phyloP scores from a whole-genome alignment of 2,797 vertebrate species.

The Simalia tracyae region DNA sequence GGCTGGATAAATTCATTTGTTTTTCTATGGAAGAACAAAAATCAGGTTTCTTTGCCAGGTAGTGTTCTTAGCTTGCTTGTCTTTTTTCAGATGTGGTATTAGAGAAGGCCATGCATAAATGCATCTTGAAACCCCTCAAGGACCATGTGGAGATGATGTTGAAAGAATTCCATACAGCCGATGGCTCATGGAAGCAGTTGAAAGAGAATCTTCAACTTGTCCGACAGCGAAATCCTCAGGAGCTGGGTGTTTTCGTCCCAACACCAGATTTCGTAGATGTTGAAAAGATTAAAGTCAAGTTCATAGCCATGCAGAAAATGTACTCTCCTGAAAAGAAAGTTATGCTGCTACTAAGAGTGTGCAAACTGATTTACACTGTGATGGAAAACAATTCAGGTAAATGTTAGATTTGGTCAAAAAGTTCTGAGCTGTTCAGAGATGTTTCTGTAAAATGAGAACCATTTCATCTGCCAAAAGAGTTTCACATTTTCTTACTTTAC shows the following conservation, averaged over 20 bases:
- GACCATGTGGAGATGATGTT: constrained; percentile 84
- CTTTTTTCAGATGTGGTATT: constrained; percentile 85
- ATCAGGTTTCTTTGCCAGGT: constrained; percentile 38
- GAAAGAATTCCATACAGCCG: constrained; percentile 86
- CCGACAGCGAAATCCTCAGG: constrained; percentile 85
- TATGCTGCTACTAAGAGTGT: constrained; percentile 88
- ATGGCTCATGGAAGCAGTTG: constrained; percentile 88
- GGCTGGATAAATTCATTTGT: constrained; percentile 14
- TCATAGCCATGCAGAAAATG: constrained; percentile 93
- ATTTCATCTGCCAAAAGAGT: not conserved
- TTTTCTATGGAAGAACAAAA: constrained; percentile 26
- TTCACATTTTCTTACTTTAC: not conserved
- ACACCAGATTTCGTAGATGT: constrained; percentile 87
- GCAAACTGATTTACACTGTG: constrained; percentile 96
- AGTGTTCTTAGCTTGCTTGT: constrained; percentile 44
- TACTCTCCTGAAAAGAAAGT: constrained; percentile 98
- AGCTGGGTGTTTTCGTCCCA: constrained; percentile 89
- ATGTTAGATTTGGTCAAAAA: rapidly evolving
- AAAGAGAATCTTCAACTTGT: constrained; percentile 92
- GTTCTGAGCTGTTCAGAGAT: not conserved
- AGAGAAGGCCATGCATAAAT: constrained; percentile 98
- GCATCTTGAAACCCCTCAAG: constrained; percentile 93
- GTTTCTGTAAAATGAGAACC: not conserved
- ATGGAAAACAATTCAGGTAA: constrained; percentile 98
- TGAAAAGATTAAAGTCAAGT: constrained; percentile 94